phyloP scores from a whole-genome alignment of 1,140 invertebrate species.

The Wasmannia auropunctata region DNA sequence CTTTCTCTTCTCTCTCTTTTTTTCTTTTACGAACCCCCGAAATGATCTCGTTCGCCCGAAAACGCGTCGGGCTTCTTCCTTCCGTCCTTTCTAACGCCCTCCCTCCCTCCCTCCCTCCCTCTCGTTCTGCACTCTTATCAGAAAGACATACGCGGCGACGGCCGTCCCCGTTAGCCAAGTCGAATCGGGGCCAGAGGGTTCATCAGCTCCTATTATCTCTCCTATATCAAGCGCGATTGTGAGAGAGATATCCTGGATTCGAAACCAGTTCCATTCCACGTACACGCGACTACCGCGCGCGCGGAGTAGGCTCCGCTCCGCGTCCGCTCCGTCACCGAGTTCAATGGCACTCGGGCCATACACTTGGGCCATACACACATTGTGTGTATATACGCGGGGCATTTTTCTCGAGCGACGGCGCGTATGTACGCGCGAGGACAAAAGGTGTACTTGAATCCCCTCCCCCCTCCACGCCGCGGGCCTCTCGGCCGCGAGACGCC shows the following conservation, averaged over 20 bases:
- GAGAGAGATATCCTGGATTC: slow-evolving; percentile 68
- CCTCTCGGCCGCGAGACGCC: slow-evolving; percentile 10
- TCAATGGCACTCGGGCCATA: slow-evolving; percentile 71
- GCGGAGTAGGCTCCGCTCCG: background rate
- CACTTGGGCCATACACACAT: slow-evolving; percentile 70
- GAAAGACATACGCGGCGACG: background rate
- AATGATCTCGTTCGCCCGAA: background rate
- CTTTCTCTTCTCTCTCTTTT: background rate
- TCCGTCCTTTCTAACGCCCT: background rate
- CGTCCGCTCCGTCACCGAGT: slow-evolving; percentile 40
- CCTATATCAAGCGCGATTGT: slow-evolving; percentile 56
- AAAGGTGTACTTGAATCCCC: slow-evolving; percentile 64
- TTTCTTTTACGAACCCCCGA: background rate
- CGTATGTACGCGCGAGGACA: slow-evolving; percentile 60
- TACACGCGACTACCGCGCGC: slow-evolving; percentile 35
- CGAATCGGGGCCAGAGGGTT: background rate
- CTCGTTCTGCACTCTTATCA: background rate
- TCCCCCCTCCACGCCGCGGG: too few species aligned
- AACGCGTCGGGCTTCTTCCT: background rate
- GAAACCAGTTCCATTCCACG: slow-evolving; percentile 68
- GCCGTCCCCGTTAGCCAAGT: background rate
- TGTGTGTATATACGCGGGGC: slow-evolving; percentile 44
- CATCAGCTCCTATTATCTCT: slow-evolving; percentile 69
- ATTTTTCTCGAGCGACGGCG: slow-evolving; percentile 59
- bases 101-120: too few species aligned